Evolutionary conservation across 1,140 invertebrate species (phyloP).

Genomic region (Drosophila novamexicana): DNA sequence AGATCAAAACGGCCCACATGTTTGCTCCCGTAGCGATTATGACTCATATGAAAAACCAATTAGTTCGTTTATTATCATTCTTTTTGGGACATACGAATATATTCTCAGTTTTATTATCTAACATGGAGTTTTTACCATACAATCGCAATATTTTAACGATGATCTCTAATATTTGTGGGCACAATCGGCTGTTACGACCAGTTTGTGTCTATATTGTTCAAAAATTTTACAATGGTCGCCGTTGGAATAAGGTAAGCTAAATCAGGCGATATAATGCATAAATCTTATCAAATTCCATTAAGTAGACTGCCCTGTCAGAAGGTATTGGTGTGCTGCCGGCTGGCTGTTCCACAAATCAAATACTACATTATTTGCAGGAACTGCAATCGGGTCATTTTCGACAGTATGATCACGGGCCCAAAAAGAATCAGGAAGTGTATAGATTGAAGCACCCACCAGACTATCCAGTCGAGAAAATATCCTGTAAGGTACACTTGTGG

Average conservation of each 20-base stretch:
- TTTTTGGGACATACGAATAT: slow-evolving; percentile 66
- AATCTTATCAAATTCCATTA: neutral
- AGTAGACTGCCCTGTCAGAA: slow-evolving; percentile 82
- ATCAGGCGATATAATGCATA: neutral
- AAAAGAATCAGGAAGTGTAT: slow-evolving; percentile 85
- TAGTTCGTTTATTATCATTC: slow-evolving; percentile 68
- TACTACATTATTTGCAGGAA: slow-evolving; percentile 85
- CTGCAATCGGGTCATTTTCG: slow-evolving; percentile 67
- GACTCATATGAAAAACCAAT: slow-evolving; percentile 62
- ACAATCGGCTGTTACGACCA: slow-evolving; percentile 71
- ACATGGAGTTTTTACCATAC: slow-evolving; percentile 70
- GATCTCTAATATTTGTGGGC: slow-evolving; percentile 83
- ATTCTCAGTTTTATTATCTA: slow-evolving; percentile 82
- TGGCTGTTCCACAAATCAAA: slow-evolving; percentile 85
- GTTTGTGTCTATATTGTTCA: slow-evolving; percentile 25
- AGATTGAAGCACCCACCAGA: slow-evolving; percentile 84
- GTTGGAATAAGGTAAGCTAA: slow-evolving; percentile 54
- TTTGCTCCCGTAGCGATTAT: slow-evolving; percentile 87
- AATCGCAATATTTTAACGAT: slow-evolving; percentile 55
- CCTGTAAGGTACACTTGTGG: slow-evolving; percentile 86
- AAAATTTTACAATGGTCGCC: slow-evolving; percentile 6
- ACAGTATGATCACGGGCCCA: slow-evolving; percentile 84
- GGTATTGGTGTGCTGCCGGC: slow-evolving; percentile 84
- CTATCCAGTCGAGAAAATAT: slow-evolving; percentile 87
- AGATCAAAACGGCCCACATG: slow-evolving; percentile 85